phyloP scores from a whole-genome alignment of 2,888 invertebrate species.

The Altica lythri region DNA sequence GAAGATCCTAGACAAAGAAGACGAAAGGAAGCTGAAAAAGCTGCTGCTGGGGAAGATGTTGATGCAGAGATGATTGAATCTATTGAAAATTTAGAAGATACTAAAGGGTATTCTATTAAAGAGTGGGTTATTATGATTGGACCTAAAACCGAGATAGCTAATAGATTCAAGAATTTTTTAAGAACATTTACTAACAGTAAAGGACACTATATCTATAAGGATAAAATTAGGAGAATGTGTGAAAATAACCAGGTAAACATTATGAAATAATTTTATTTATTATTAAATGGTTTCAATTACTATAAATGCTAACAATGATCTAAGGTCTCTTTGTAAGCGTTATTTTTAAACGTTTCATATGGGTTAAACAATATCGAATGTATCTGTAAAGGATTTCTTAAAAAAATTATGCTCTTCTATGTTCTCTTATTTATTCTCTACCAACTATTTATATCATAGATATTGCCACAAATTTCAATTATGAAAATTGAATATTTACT shows the following conservation, averaged over 20 bases:
- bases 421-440: too few relatives aligned
- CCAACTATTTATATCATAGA: too few relatives aligned
- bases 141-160: constrained; percentile 93
- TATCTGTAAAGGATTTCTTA: too few relatives aligned
- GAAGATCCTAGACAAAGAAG: constrained; percentile 68
- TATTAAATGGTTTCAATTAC: too few relatives aligned
- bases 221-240: constrained; percentile 93
- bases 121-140: constrained; percentile 98
- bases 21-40: constrained; percentile 86
- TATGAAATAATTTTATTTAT: too few relatives aligned
- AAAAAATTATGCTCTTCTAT: too few relatives aligned
- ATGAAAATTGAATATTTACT: too few relatives aligned
- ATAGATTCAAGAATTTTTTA: constrained; percentile 89
- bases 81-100: constrained; percentile 97
- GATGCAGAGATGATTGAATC: constrained; percentile 85
- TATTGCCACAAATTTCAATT: too few relatives aligned
- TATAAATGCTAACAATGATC: too few relatives aligned
- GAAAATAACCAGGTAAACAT: constrained; percentile 80
- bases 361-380: too few relatives aligned
- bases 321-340: too few relatives aligned
- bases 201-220: constrained; percentile 87
- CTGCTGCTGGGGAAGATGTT: constrained; percentile 78
- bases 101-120: constrained; percentile 90
- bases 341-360: too few relatives aligned
- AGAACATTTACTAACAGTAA: constrained; percentile 86